Conservation (phyloP, 2,888 invertebrate genomes). For the Slavum lentiscoides region DNA sequence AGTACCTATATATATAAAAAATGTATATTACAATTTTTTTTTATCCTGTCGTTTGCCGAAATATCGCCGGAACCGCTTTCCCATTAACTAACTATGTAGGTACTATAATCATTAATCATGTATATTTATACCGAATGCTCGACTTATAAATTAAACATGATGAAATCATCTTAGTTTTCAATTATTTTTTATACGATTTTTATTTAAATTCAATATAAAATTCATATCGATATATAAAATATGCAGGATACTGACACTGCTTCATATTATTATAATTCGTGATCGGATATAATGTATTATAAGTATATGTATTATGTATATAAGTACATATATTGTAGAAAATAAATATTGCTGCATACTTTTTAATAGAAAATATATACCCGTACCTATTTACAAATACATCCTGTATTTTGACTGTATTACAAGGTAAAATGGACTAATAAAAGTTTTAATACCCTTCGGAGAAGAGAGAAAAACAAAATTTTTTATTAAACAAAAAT, state of each 20-base stretch:
- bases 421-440: too few species aligned
- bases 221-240: not conserved
- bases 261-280: not conserved
- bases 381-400: too few species aligned
- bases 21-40: not conserved
- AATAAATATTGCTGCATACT: not conserved
- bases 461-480: too few species aligned
- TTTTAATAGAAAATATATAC: not conserved
- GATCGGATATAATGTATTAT: not conserved
- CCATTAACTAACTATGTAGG: slow-evolving; percentile 12
- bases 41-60: not conserved
- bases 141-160: slow-evolving; percentile 28
- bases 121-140: not conserved
- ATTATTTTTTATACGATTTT: slow-evolving; percentile 34
- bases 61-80: not conserved
- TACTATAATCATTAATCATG: not conserved
- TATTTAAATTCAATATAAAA: slow-evolving; percentile 17
- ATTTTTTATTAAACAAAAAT: too few species aligned
- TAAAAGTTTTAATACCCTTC: too few species aligned
- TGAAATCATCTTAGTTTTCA: slow-evolving; percentile 5
- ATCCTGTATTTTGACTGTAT: too few species aligned
- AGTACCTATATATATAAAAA: not conserved
- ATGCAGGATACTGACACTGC: not conserved
- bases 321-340: not conserved
- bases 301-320: too few species aligned